A percentile compares a stretch with the other conserved stretches of the same genome.
These are phyloP conservation scores for Neria commutata DNA, from an alignment of 2,888 invertebrate genomes.

Conservation along the genomic window DNA sequence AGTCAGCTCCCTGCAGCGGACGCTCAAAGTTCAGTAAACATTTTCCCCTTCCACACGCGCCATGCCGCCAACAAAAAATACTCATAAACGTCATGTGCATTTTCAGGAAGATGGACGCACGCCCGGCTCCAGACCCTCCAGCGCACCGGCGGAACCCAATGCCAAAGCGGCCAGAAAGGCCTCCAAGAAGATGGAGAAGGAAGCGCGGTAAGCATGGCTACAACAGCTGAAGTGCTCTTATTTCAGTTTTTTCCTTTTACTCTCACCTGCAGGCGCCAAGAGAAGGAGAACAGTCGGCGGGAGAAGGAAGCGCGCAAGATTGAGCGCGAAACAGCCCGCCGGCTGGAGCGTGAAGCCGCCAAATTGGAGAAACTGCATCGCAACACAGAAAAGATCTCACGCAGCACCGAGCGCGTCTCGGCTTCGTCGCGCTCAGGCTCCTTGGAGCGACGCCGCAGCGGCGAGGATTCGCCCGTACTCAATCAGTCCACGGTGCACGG, in stretches of 20 bases:
- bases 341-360: constrained; percentile 59
- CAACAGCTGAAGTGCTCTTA: neutral
- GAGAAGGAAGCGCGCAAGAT: constrained; percentile 61
- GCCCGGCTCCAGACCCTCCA: constrained; percentile 58
- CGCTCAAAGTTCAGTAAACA: constrained; percentile 9
- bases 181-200: constrained; percentile 61
- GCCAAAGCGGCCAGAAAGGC: constrained; percentile 60
- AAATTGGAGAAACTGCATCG: constrained; percentile 61
- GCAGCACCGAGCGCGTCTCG: constrained; percentile 60
- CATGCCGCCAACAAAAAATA: constrained; percentile 18
- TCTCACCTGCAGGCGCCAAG: constrained; percentile 49
- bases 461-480: constrained; percentile 61
- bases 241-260: neutral
- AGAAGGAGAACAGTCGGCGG: constrained; percentile 58
- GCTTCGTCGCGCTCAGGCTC: constrained; percentile 57
- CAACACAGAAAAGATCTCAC: constrained; percentile 60
- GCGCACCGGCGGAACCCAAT: constrained; percentile 60
- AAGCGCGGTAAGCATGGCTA: constrained; percentile 49
- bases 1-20: no score
- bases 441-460: constrained; percentile 59
- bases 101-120: constrained; percentile 59
- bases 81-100: constrained; percentile 43
- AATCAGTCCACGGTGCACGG: constrained; percentile 63
- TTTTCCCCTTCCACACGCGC: constrained; percentile 19
- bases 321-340: constrained; percentile 60